Percentiles rank a stretch among this genome's conserved stretches.
Conservation (phyloP, 2,888 invertebrate species). For the Callyntrura guangdongensis region DNA sequence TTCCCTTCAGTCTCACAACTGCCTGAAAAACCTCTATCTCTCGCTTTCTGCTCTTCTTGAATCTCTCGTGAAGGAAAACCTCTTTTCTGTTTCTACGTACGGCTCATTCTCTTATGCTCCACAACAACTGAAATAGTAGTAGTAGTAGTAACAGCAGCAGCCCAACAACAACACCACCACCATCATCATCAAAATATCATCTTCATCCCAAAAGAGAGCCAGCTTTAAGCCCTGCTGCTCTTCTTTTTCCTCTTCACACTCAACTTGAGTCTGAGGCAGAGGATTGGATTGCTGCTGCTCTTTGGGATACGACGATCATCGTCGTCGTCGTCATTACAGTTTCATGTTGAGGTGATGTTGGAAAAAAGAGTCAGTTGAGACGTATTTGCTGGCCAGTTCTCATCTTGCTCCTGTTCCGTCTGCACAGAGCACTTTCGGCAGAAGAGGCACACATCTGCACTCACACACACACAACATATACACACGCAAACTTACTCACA, state of each 20-base stretch:
- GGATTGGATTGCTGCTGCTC: constrained; percentile 28
- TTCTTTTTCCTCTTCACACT: constrained; percentile 8
- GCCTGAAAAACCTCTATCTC: neutral
- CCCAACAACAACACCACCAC: constrained; percentile 20
- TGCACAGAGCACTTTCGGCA: constrained; percentile 15
- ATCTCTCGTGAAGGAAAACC: constrained; percentile 27
- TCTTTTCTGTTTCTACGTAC: constrained; percentile 14
- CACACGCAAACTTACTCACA: neutral
- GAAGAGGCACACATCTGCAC: constrained; percentile 31
- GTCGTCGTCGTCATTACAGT: neutral
- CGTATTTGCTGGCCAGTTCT: constrained; percentile 72
- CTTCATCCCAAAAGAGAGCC: constrained; percentile 35
- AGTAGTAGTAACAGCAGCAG: constrained; percentile 34
- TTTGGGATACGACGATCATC: constrained; percentile 57
- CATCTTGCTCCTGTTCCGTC: constrained; percentile 67
- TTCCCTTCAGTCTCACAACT: constrained; percentile 28
- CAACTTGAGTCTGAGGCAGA: constrained; percentile 29
- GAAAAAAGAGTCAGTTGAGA: constrained; percentile 73
- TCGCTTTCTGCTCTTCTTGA: neutral
- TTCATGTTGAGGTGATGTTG: constrained; percentile 34
- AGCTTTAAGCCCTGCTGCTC: constrained; percentile 11
- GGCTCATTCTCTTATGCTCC: neutral
- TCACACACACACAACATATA: neutral
- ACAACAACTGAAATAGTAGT: neutral
- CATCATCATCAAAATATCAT: constrained; percentile 38